Evolutionary conservation across 37 sponge, comb jelly and placozoan genomes (phyloP).

Genomic region (Oscarella lobularis): DNA sequence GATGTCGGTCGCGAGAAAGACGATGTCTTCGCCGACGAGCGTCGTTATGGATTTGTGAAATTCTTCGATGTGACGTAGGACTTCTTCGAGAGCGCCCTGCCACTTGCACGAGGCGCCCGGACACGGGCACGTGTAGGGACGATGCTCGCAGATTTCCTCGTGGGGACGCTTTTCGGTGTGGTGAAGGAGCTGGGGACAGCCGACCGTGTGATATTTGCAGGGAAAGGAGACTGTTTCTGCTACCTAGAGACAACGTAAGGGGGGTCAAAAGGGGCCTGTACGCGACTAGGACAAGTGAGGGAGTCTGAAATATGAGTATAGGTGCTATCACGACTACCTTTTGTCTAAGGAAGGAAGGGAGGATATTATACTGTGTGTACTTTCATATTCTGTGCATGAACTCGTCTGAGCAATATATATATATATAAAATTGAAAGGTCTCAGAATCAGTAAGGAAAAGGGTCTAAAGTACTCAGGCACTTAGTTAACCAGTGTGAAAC

Average conservation of each 20-base stretch:
- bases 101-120: slow-evolving; percentile 92
- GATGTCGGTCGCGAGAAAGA: slow-evolving; percentile 94
- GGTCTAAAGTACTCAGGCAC: too few species aligned
- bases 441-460: too few species aligned
- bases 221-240: slow-evolving; percentile 77
- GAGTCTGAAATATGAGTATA: too few species aligned
- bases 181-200: slow-evolving; percentile 58
- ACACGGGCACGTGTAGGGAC: slow-evolving; percentile 91
- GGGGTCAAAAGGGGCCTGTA: too few species aligned
- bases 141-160: slow-evolving; percentile 78
- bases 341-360: too few species aligned
- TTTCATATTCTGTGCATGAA: too few species aligned
- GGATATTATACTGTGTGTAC: too few species aligned
- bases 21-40: slow-evolving; percentile 90
- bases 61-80: slow-evolving; percentile 53
- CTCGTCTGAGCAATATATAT: too few species aligned
- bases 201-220: slow-evolving; percentile 67
- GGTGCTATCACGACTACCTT: too few species aligned
- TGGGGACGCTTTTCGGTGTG: slow-evolving; percentile 64
- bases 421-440: too few species aligned
- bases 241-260: too few species aligned
- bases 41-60: slow-evolving; percentile 92
- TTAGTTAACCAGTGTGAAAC: too few species aligned
- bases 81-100: slow-evolving; percentile 50
- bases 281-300: slow-evolving; percentile 8